Percentiles rank a stretch among this genome's conserved stretches.
Conservation (phyloP, 2,888 invertebrate species). For the Tetragnatha montana region DNA sequence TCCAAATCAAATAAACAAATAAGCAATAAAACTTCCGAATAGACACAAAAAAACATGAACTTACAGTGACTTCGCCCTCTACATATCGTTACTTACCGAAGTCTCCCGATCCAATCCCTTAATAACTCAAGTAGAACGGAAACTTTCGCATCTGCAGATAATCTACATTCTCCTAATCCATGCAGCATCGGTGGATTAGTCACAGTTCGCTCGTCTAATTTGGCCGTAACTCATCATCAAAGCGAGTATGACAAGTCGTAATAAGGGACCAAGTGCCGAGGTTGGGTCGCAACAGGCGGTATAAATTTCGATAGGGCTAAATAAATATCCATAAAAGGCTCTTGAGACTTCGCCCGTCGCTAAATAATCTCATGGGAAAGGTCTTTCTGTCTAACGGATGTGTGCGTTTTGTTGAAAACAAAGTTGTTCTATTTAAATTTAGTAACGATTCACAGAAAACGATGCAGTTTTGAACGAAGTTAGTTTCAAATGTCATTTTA, state of each 20-base stretch:
- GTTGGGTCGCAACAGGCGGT: background rate
- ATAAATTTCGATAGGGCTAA: background rate
- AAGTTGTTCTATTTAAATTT: too few relatives aligned
- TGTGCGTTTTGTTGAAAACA: too few relatives aligned
- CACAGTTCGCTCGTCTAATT: conserved; percentile 24
- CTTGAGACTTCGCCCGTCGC: background rate
- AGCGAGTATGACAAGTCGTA: conserved; percentile 12
- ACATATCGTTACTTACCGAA: too few relatives aligned
- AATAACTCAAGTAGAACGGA: conserved; percentile 10
- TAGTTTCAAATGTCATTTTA: too few relatives aligned
- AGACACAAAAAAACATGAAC: too few relatives aligned
- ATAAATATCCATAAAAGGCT: background rate
- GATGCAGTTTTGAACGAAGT: too few relatives aligned
- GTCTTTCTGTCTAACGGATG: too few relatives aligned
- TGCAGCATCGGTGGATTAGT: conserved; percentile 12
- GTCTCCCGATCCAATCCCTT: background rate
- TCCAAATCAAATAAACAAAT: too few relatives aligned
- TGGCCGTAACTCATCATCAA: conserved; percentile 4
- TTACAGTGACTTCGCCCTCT: too few relatives aligned
- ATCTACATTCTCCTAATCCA: conserved; percentile 28
- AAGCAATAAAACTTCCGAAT: too few relatives aligned
- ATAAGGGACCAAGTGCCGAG: conserved; percentile 2
- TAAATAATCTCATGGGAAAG: too few relatives aligned
- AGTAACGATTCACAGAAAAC: too few relatives aligned
- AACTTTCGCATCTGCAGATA: conserved; percentile 10